Conservation (phyloP, 2,797 vertebrate species). For the Sardinella longiceps region DNA sequence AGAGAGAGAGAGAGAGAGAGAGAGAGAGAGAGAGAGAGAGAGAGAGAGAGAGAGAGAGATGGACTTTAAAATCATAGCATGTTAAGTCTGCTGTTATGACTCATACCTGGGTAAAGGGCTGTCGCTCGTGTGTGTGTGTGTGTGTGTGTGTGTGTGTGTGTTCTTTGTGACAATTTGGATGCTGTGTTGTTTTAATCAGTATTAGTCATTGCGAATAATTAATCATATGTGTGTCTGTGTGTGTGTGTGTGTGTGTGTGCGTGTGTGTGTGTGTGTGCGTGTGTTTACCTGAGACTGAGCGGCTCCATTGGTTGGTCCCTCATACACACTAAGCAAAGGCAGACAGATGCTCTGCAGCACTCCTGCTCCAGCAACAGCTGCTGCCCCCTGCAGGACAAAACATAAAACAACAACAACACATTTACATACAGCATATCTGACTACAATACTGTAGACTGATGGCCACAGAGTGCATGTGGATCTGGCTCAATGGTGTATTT, state of each 20-base stretch:
- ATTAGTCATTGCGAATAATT: no score
- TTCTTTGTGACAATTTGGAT: no score
- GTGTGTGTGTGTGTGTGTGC: not conserved
- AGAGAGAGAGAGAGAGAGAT: no score
- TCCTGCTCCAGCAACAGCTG: slow-evolving; percentile 90
- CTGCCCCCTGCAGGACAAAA: slow-evolving; percentile 80
- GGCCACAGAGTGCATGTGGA: no score
- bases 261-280: not conserved
- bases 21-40: not conserved
- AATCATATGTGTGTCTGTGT: not conserved
- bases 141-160: not conserved
- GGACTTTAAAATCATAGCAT: no score
- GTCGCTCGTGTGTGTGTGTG: no score
- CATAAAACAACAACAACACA: not conserved
- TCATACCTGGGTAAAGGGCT: not conserved
- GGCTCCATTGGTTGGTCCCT: slow-evolving; percentile 83
- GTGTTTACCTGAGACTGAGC: slow-evolving; percentile 77
- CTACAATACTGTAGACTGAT: no score
- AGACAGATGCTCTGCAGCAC: slow-evolving; percentile 92
- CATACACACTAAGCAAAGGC: slow-evolving; percentile 92
- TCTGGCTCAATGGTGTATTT: no score
- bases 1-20: no score
- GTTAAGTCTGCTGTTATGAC: not conserved
- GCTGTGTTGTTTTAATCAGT: no score
- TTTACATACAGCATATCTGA: no score